These are phyloP conservation scores for Hippocampus barbouri DNA, from an alignment of 2,113 vertebrate genomes.

Conservation along the genomic window DNA sequence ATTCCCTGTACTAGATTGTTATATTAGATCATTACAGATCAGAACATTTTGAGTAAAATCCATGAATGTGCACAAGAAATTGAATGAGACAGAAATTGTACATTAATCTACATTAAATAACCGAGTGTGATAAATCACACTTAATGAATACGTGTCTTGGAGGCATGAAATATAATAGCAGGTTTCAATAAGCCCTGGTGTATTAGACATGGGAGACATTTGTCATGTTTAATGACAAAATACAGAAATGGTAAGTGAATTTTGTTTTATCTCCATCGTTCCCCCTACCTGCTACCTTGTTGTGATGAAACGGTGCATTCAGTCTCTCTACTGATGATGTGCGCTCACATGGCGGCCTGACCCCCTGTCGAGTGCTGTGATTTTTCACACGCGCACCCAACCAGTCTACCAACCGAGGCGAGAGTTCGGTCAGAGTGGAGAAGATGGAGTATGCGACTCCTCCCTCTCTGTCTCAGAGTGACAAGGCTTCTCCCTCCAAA, in stretches of 20 bases:
- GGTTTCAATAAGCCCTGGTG: not conserved
- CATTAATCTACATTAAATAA: conserved; percentile 7
- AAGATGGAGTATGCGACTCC: conserved; percentile 56
- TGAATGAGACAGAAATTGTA: not conserved
- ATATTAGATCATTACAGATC: conserved; percentile 9
- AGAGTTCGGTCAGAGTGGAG: conserved; percentile 35
- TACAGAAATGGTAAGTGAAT: not conserved
- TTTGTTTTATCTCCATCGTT: conserved; percentile 21
- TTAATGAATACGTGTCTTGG: conserved; percentile 1
- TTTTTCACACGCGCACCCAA: conserved; percentile 29
- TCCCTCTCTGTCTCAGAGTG: conserved; percentile 60
- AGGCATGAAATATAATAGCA: conserved; percentile 6
- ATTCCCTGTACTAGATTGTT: not conserved
- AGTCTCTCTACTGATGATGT: conserved; percentile 38
- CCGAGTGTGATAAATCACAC: not conserved
- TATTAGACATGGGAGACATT: not conserved
- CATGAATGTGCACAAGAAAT: conserved; percentile 3
- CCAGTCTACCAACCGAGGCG: conserved; percentile 15
- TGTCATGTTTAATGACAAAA: not conserved
- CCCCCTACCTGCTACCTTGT: conserved; percentile 13
- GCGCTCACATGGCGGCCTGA: conserved; percentile 28
- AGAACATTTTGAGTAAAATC: conserved; percentile 4
- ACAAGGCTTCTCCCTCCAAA: conserved; percentile 58
- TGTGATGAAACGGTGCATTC: conserved; percentile 7
- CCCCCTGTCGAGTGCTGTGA: conserved; percentile 19